These are phyloP conservation scores for Diadophis punctatus DNA, from an alignment of 2,113 vertebrate species.

Conservation along the genomic window DNA sequence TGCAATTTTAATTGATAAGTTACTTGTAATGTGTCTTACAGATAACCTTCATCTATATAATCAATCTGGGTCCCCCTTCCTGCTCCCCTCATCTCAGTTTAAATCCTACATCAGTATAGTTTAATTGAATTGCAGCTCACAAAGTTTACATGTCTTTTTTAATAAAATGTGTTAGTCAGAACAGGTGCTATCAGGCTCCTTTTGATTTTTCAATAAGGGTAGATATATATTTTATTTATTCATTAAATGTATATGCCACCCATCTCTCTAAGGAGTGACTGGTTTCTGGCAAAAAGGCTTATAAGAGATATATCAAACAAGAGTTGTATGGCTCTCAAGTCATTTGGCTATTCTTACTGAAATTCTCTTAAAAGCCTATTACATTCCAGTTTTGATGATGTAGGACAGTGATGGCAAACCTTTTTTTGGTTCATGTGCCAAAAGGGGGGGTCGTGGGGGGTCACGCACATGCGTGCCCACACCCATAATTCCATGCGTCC, in stretches of 20 bases:
- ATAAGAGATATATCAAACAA: not conserved
- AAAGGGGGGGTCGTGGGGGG: too few species aligned
- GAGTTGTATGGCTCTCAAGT: not conserved
- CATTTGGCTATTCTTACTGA: not conserved
- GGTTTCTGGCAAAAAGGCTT: too few species aligned
- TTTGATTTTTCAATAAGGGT: not conserved
- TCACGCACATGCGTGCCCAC: too few species aligned
- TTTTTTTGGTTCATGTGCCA: too few species aligned
- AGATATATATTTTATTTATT: not conserved
- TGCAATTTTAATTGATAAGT: not conserved
- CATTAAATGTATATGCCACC: too few species aligned
- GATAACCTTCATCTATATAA: not conserved
- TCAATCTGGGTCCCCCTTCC: not conserved
- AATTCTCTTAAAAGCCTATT: not conserved
- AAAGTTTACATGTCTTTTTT: not conserved
- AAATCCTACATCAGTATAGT: not conserved
- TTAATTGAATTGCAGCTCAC: not conserved
- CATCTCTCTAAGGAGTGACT: too few species aligned
- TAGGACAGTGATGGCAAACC: too few species aligned
- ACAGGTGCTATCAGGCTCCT: not conserved
- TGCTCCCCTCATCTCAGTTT: not conserved
- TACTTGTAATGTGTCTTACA: not conserved
- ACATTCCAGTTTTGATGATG: not conserved
- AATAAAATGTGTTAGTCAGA: not conserved
- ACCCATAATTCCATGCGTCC: too few species aligned